These are phyloP conservation scores for Microctonus brassicae DNA, from an alignment of 2,888 invertebrate genomes.

Conservation along the genomic window DNA sequence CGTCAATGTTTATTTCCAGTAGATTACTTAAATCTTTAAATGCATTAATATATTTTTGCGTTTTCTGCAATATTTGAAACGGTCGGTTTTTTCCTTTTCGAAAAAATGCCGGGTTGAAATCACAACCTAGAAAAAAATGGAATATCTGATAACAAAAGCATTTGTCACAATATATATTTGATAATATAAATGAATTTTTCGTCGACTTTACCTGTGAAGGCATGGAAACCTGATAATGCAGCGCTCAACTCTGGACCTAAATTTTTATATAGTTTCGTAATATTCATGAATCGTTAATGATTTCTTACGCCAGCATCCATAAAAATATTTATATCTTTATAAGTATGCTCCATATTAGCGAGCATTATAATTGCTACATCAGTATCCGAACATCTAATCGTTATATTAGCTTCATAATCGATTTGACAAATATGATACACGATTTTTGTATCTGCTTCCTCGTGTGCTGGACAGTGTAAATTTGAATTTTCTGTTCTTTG, in stretches of 20 bases:
- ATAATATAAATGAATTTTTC: no score
- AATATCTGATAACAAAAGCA: no score
- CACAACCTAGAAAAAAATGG: no score
- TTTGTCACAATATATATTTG: no score
- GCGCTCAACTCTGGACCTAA: constrained; percentile 19
- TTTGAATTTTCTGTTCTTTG: constrained; percentile 29
- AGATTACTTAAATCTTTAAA: no score
- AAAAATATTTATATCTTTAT: constrained; percentile 19
- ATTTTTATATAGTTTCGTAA: constrained; percentile 20
- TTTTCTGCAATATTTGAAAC: constrained; percentile 10
- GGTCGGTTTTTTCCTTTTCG: constrained; percentile 26
- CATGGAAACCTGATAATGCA: constrained; percentile 33
- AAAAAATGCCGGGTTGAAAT: constrained; percentile 37
- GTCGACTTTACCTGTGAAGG: no score
- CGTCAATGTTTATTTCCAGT: no score
- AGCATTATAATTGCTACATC: constrained; percentile 21
- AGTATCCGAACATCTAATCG: constrained; percentile 28
- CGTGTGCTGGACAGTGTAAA: constrained; percentile 39
- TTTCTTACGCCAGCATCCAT: constrained; percentile 34
- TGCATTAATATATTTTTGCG: not conserved
- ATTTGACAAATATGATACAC: constrained; percentile 43
- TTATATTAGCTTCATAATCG: constrained; percentile 15
- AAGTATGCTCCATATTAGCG: constrained; percentile 16
- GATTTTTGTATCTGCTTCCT: constrained; percentile 49
- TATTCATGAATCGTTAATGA: constrained; percentile 31